Percentiles rank a stretch among this genome's conserved stretches.
phyloP scores from a whole-genome alignment of 2,888 invertebrate genomes.

The Dolomedes plantarius region DNA sequence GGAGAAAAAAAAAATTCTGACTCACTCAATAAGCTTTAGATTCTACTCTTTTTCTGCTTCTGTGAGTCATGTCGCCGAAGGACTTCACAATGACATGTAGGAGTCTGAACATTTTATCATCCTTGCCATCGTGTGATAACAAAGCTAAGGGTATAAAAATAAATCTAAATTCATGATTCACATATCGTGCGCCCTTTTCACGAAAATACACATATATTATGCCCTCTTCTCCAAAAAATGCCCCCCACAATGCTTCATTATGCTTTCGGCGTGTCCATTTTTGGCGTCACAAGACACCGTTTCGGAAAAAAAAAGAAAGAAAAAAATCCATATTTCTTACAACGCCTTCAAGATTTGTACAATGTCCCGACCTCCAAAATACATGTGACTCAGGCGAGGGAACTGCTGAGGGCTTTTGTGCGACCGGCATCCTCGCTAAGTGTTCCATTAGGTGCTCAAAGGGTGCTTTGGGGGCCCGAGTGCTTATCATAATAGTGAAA shows the following conservation, averaged over 20 bases:
- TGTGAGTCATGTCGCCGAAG: neutral
- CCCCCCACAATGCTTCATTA: neutral
- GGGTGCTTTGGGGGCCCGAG: slow-evolving; percentile 13
- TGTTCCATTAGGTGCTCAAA: slow-evolving; percentile 45
- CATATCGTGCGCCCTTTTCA: neutral
- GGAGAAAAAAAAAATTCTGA: too few relatives aligned
- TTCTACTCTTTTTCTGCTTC: too few relatives aligned
- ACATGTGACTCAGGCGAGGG: neutral
- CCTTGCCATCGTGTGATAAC: neutral
- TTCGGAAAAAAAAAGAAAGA: neutral
- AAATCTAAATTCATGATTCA: neutral
- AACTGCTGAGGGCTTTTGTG: slow-evolving; percentile 22
- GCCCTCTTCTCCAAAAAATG: neutral
- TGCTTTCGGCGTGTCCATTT: neutral
- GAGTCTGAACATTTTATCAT: neutral
- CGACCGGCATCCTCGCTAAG: slow-evolving; percentile 5
- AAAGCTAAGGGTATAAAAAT: neutral
- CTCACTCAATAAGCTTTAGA: too few relatives aligned
- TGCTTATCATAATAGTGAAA: neutral
- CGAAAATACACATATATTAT: neutral
- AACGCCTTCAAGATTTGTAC: neutral
- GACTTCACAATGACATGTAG: neutral
- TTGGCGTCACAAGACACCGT: neutral
- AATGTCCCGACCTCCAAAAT: neutral
- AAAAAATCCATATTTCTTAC: slow-evolving; percentile 28